Base-by-base conservation (phyloP, 2,113 vertebrate species). In the Telmatochromis sp. region DNA sequence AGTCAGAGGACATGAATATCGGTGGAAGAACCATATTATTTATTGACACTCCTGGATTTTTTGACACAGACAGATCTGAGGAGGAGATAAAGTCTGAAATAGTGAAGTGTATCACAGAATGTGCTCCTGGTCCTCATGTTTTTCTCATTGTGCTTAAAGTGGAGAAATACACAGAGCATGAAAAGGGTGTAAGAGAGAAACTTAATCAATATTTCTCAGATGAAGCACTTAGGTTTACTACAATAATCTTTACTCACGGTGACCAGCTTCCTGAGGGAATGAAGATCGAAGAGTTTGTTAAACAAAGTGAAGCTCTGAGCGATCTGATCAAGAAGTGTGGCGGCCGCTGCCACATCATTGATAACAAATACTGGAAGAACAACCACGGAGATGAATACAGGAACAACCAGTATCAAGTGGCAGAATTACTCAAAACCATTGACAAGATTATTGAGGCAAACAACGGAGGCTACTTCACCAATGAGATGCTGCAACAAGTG, bases 21-120 rank as follows among this genome's bases (percentile, higher is more conserved):
- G 0, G 35, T 13, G 82, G 53, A 3, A 82, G 3, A 37, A 7
- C 1, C 1, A 4, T 93, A 9, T 60, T 26, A 0, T 3, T 87
- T 9, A 79, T 93, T 3, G 89, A 95, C 75, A 93, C 92, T 7
- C 93, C 91, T 9, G 93, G 90, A 4, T 40, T 93, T 1, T 12
- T 82, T 58, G 88, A 91, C 84, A 85, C 73, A 11, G 0, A 2
- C 0, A 17, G 0, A 0, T n/a, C n/a, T n/a, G n/a, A n/a, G n/a
- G n/a, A n/a, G n/a, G n/a, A n/a, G n/a, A n/a, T n/a, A n/a, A n/a
- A n/a, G n/a, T 1, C 42, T 47, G 91, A 86, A 23, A 57, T 92
- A 9, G 0, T 50, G 5, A 81, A 0, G 15, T 90, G 85, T 47
- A 31, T 91, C 13, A 17, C 2, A 31, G 58, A 83, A 81, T 82